Percentiles rank a stretch among this genome's conserved stretches.
Conservation (phyloP, 2,888 invertebrate genomes). For the Hylaea fasciaria region DNA sequence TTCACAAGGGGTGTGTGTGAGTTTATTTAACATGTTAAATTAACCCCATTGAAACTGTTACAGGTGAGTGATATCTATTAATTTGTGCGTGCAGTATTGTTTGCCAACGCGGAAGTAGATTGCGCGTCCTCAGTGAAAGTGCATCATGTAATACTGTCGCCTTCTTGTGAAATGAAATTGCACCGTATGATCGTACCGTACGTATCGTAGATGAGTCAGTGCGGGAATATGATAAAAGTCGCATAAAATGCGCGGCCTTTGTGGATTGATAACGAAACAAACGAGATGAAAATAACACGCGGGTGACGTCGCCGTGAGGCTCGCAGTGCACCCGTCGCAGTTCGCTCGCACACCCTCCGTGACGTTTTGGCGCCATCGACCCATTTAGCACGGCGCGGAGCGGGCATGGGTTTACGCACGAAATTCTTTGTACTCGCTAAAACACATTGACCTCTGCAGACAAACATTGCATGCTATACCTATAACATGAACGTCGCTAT, state of each 20-base stretch:
- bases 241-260: constrained; percentile 49
- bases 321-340: constrained; percentile 50
- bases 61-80: constrained; percentile 71
- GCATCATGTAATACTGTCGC: constrained; percentile 82
- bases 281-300: constrained; percentile 33
- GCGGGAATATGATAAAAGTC: constrained; percentile 55
- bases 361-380: constrained; percentile 85
- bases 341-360: constrained; percentile 65
- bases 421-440: constrained; percentile 66
- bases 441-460: constrained; percentile 65
- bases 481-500: constrained; percentile 44
- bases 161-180: constrained; percentile 84
- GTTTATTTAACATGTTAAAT: constrained; percentile 76
- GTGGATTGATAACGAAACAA: constrained; percentile 47
- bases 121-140: constrained; percentile 80
- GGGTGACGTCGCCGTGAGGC: constrained; percentile 50
- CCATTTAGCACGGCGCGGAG: constrained; percentile 76
- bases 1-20: constrained; percentile 87
- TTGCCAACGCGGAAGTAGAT: constrained; percentile 67
- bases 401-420: constrained; percentile 67
- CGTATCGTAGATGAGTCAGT: constrained; percentile 63
- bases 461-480: constrained; percentile 57
- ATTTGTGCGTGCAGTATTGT: constrained; percentile 50
- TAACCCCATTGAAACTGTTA: constrained; percentile 76
- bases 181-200: constrained; percentile 78